These are phyloP conservation scores for Anabas testudineus DNA, from an alignment of 2,797 vertebrate genomes.

Conservation along the genomic window DNA sequence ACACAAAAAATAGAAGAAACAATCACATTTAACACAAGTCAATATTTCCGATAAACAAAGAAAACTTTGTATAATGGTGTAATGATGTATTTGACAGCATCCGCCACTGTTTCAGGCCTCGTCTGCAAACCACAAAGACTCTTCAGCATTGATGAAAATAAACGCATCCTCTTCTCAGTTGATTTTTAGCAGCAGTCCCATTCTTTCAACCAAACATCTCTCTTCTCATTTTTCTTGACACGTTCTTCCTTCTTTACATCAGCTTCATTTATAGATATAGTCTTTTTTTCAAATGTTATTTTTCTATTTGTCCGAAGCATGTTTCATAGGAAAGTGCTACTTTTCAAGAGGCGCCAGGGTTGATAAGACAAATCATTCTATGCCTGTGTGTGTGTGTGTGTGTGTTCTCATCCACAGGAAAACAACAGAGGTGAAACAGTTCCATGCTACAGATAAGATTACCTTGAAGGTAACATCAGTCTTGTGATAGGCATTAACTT, in stretches of 20 bases:
- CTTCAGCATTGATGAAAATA: too few species aligned
- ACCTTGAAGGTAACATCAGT: conserved; percentile 11
- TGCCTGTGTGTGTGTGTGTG: neutral
- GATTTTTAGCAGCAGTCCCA: neutral
- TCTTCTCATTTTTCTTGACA: too few species aligned
- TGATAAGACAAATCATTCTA: neutral
- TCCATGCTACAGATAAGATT: conserved; percentile 7
- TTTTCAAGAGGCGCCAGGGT: neutral
- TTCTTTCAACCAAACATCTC: neutral
- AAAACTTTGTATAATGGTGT: neutral
- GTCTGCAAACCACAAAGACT: neutral
- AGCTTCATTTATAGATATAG: too few species aligned
- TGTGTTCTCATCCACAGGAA: neutral
- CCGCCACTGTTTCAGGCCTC: neutral
- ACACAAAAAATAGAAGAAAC: too few species aligned
- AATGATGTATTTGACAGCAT: neutral
- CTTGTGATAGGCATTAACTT: conserved; percentile 1
- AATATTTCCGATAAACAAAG: neutral
- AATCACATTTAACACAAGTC: neutral
- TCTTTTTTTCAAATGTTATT: too few species aligned
- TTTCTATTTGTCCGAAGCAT: too few species aligned
- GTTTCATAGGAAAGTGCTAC: neutral
- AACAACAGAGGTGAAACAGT: neutral
- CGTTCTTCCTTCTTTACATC: neutral
- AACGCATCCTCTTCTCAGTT: neutral